Evolutionary conservation across 2,888 invertebrate genomes (phyloP).

Genomic region (Phaonia tiefii): DNA sequence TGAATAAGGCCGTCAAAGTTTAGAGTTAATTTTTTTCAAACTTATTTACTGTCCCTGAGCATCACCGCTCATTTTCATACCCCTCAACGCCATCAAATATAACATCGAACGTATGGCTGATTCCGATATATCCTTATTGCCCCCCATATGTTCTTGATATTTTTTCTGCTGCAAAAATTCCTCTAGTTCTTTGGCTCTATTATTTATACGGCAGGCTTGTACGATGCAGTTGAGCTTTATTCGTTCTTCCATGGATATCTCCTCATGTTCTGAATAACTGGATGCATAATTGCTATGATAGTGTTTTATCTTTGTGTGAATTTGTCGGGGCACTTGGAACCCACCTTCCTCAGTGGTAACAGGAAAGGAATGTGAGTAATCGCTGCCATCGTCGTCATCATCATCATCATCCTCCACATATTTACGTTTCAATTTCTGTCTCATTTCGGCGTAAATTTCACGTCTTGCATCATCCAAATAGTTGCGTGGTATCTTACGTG

Average conservation of each 20-base stretch:
- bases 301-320: slow-evolving; percentile 23
- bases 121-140: slow-evolving; percentile 70
- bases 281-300: slow-evolving; percentile 70
- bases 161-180: slow-evolving; percentile 71
- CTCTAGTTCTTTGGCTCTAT: slow-evolving; percentile 72
- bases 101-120: slow-evolving; percentile 72
- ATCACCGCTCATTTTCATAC: no score
- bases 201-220: slow-evolving; percentile 68
- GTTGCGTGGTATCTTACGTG: slow-evolving; percentile 66
- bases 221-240: no score
- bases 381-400: not conserved
- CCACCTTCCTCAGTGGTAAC: slow-evolving; percentile 62
- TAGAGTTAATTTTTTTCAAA: no score
- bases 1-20: no score
- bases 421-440: slow-evolving; percentile 43
- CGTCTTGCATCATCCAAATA: slow-evolving; percentile 68
- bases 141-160: slow-evolving; percentile 67
- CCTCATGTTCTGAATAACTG: slow-evolving; percentile 63
- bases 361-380: slow-evolving; percentile 15
- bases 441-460: not conserved
- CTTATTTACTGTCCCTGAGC: no score
- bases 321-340: slow-evolving; percentile 51
- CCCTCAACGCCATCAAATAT: slow-evolving; percentile 70
- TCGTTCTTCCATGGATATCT: slow-evolving; percentile 66
- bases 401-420: not conserved